Evolutionary conservation across 2,888 invertebrate genomes (phyloP).

Genomic region (Drosophila macrothrix): DNA sequence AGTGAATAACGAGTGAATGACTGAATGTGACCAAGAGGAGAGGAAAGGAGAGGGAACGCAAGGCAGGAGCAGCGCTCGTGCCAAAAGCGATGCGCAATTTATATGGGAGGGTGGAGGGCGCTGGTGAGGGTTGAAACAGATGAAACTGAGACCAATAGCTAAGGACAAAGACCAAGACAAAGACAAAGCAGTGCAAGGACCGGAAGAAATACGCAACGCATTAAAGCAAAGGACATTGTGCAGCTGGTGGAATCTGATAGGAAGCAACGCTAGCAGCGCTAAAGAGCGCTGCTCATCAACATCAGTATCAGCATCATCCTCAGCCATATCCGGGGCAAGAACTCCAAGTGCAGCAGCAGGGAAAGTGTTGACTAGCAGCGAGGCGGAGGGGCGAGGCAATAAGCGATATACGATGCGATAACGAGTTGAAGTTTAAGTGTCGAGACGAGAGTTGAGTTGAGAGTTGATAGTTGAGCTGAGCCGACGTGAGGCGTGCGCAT

Average conservation of each 20-base stretch:
- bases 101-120: not conserved
- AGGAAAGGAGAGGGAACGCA: not conserved
- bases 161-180: slow-evolving; percentile 12
- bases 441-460: slow-evolving; percentile 15
- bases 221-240: slow-evolving; percentile 54
- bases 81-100: slow-evolving; percentile 39
- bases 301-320: slow-evolving; percentile 55
- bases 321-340: slow-evolving; percentile 69
- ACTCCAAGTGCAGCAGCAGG: slow-evolving; percentile 39
- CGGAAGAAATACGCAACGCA: slow-evolving; percentile 73
- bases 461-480: slow-evolving; percentile 3
- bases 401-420: slow-evolving; percentile 78
- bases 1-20: slow-evolving; percentile 44
- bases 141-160: slow-evolving; percentile 67
- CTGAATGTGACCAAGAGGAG: slow-evolving; percentile 8
- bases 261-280: slow-evolving; percentile 43
- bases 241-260: slow-evolving; percentile 81
- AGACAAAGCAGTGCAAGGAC: slow-evolving; percentile 40
- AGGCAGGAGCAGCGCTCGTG: slow-evolving; percentile 32
- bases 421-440: slow-evolving; percentile 72
- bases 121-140: slow-evolving; percentile 17
- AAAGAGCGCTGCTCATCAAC: slow-evolving; percentile 30
- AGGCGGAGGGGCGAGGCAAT: slow-evolving; percentile 43
- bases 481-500: slow-evolving; percentile 24
- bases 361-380: slow-evolving; percentile 56